Conservation (phyloP, 2,113 vertebrate species). For the Xiphias gladius region DNA sequence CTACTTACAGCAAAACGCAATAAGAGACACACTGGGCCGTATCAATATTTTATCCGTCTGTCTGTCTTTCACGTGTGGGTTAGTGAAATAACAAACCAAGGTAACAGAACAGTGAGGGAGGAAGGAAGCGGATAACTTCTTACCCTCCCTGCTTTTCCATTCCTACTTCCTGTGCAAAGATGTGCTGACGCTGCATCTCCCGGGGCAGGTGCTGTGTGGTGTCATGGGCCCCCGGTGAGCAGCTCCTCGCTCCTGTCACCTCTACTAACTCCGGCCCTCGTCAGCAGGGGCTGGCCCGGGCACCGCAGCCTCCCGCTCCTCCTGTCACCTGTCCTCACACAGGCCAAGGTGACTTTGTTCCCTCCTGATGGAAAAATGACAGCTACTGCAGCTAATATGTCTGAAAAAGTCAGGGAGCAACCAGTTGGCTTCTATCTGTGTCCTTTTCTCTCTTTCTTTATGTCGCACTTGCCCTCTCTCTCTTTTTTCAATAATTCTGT, state of each 20-base stretch:
- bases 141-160: conserved; percentile 51
- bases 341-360: conserved; percentile 85
- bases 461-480: conserved; percentile 24
- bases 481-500: not conserved
- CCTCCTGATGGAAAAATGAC: conserved; percentile 81
- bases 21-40: conserved; percentile 56
- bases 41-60: conserved; percentile 76
- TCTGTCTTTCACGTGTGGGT: conserved; percentile 62
- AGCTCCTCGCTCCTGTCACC: conserved; percentile 80
- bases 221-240: conserved; percentile 75
- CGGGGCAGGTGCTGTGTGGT: conserved; percentile 71
- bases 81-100: conserved; percentile 69
- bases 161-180: conserved; percentile 70
- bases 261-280: conserved; percentile 71
- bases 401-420: conserved; percentile 57
- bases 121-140: conserved; percentile 59
- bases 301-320: conserved; percentile 72
- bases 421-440: conserved; percentile 52
- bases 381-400: conserved; percentile 69
- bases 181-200: conserved; percentile 80
- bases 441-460: conserved; percentile 45
- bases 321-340: conserved; percentile 83
- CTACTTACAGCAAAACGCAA: conserved; percentile 73
- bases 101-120: conserved; percentile 47
- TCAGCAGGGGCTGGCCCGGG: conserved; percentile 70